phyloP scores from a whole-genome alignment of 1,140 invertebrate species.

The Drosophila miranda region DNA sequence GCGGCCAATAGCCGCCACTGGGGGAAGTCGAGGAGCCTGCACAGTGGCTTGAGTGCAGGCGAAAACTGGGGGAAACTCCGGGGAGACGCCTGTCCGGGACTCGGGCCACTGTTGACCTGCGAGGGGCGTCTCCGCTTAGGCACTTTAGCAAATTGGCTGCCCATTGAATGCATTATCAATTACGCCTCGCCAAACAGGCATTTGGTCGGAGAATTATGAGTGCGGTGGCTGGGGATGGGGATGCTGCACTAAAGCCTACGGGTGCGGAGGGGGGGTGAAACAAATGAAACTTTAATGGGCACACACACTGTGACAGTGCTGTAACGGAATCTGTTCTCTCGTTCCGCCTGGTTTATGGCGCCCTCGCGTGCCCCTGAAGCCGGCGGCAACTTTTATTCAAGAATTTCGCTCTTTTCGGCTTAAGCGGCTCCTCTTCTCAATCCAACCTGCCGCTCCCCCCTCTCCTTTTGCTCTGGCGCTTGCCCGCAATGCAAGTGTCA shows the following conservation, averaged over 20 bases:
- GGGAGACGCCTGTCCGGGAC: too few relatives aligned
- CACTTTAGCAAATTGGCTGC: slow-evolving; percentile 74
- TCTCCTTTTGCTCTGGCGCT: neutral
- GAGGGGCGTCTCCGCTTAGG: slow-evolving; percentile 48
- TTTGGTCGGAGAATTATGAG: slow-evolving; percentile 53
- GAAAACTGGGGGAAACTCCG: neutral
- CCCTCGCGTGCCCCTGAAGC: slow-evolving; percentile 39
- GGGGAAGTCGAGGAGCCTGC: neutral
- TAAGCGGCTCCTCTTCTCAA: slow-evolving; percentile 21
- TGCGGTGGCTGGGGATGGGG: neutral
- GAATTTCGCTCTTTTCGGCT: slow-evolving; percentile 47
- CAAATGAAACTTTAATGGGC: slow-evolving; percentile 51
- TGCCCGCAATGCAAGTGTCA: slow-evolving; percentile 60
- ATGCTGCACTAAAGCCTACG: slow-evolving; percentile 7
- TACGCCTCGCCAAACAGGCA: slow-evolving; percentile 63
- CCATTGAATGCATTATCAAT: slow-evolving; percentile 73
- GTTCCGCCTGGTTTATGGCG: slow-evolving; percentile 44
- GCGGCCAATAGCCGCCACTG: too few relatives aligned
- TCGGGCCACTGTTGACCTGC: slow-evolving; percentile 41
- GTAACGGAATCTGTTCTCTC: slow-evolving; percentile 29
- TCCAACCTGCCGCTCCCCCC: neutral
- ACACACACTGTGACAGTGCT: neutral
- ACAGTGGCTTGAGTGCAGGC: slow-evolving; percentile 20
- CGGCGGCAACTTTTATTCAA: slow-evolving; percentile 60
- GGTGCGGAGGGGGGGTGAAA: slow-evolving; percentile 9